Base-by-base conservation (phyloP, 1,140 invertebrate genomes). In the Drosophila busckii region DNA sequence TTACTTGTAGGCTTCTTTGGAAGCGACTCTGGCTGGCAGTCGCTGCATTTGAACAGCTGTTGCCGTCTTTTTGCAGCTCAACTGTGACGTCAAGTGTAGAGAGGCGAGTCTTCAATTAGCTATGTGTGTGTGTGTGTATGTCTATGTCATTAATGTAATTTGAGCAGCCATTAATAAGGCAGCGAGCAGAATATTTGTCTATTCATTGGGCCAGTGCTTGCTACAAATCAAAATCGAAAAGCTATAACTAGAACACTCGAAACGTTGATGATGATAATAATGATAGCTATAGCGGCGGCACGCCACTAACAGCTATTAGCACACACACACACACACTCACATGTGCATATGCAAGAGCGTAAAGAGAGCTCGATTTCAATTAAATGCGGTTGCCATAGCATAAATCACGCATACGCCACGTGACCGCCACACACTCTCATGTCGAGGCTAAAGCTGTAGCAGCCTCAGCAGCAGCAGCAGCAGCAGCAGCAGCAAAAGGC, bases 181-280 rank as follows among this genome's bases (percentile, higher is more conserved):
- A 71, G 45, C 55, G n/a, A n/a, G n/a, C 68, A 66, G 62, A 71
- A 71, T 71, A 71, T 71, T 71, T 71, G 69, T 66, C 68, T 67
- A 67, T 67, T 71, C 68, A 71, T 61, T 15, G 55, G 31, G n/a
- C n/a, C 37, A 31, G 37, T 37, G 48, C 25, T n/a, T 48, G 61
- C 26, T 22, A 44, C 28, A 70, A 64, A 42, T 54, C 38, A 26
- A 38, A 64, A 42, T 48, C 49, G 40, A 4, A 23, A 66, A 71
- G 61, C 59, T 48, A 22, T 37, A 34, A 65, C n/a, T n/a, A n/a
- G n/a, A n/a, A n/a, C n/a, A n/a, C n/a, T n/a, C n/a, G n/a, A n/a
- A n/a, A n/a, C n/a, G n/a, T n/a, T n/a, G n/a, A 65, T 48, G 9
- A 28, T n/a, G 15, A 9, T 19, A 12, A 49, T 38, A 8, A 38